Percentiles rank a stretch among this genome's conserved stretches.
Conservation (phyloP, 1,140 invertebrate species). For the Tetramorium parvispinum region DNA sequence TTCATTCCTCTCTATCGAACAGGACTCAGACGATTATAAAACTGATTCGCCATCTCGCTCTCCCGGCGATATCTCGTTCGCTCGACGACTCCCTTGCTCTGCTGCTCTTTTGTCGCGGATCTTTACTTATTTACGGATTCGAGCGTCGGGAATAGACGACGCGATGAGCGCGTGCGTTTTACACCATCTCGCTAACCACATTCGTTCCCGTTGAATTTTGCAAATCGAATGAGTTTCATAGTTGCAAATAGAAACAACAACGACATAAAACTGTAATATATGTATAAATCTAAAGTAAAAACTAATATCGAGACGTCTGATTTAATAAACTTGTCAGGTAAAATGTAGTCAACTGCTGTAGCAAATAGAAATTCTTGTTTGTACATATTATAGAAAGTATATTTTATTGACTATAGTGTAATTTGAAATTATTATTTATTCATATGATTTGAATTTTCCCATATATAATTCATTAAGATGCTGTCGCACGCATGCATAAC, state of each 20-base stretch:
- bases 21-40: neutral
- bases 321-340: neutral
- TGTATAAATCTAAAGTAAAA: neutral
- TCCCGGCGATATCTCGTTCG: slow-evolving; percentile 11
- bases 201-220: neutral
- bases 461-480: neutral
- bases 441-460: neutral
- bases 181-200: neutral
- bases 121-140: slow-evolving; percentile 42
- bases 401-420: neutral
- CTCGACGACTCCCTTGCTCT: slow-evolving; percentile 13
- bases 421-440: neutral
- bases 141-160: slow-evolving; percentile 22
- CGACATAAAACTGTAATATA: neutral
- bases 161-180: slow-evolving; percentile 31
- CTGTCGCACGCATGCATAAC: neutral
- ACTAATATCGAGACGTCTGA: neutral
- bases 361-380: neutral
- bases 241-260: neutral
- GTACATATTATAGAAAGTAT: neutral
- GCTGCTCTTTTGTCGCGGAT: slow-evolving; percentile 18
- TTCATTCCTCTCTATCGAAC: neutral
- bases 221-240: neutral
- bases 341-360: neutral
- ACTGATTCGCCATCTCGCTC: neutral